Evolutionary conservation across 53 echinoderm and acorn worm species (phyloP), one percentile per base, ranked within the genome.

Genomic region (Astropecten irregularis): DNA sequence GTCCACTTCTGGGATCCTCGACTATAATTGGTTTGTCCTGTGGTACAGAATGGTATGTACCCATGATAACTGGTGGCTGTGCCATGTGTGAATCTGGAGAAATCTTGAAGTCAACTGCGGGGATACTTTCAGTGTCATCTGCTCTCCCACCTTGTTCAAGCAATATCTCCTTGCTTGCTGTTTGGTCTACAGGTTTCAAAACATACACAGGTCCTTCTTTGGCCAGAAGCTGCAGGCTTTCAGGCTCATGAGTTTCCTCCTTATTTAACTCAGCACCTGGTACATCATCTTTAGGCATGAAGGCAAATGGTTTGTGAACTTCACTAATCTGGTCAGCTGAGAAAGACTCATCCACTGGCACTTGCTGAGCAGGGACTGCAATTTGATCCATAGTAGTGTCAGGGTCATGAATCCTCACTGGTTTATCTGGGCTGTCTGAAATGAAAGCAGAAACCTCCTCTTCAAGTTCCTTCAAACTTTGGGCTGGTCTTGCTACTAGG

Each of bases 331-430:
- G 73, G 19, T 84, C 79, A 25, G 50, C 35, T 91, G 20, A 91
- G 71, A 14, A 61, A n/a, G n/a, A n/a, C n/a, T n/a, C 36, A 62
- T 77, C 87, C 25, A 87, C 94, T 58, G 88, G 91, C 66, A 91
- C 94, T 20, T 84, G 71, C 40, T 94, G 73, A 47, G 94, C 55
- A 32, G 85, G 67, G 60, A 72, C 61, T 40, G 81, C 88, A 7
- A 73, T 74, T 18, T 73, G 33, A 26, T 60, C 82, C n/a, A 76
- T 62, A 14, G 54, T 37, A 6, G 68, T 88, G 8, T 36, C 85
- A 39, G 91, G 94, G 53, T 91, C 65, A 71, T 71, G 86, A 6
- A 94, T 86, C 25, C 76, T 83, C 23, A 91, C 81, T 47, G 88
- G 86, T n/a, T 86, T 52, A 15, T 77, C 77, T 37, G 74, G 71